phyloP scores from a whole-genome alignment of 2,888 invertebrate species.

The Drosophila ustulata region DNA sequence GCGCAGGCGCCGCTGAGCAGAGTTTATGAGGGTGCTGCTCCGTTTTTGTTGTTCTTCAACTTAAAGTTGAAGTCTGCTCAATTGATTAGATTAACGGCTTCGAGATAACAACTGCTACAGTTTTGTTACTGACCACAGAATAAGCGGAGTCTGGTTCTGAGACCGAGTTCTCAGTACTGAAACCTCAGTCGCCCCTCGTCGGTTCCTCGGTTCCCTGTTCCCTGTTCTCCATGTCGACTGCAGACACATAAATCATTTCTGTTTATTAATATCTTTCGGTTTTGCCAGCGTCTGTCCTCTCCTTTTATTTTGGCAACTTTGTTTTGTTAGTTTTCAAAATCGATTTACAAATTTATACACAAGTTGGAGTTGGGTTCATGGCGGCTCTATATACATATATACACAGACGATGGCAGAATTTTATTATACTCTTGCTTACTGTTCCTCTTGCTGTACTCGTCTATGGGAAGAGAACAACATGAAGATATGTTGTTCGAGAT shows the following conservation, averaged over 20 bases:
- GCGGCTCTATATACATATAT: constrained; percentile 23
- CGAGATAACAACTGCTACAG: constrained; percentile 61
- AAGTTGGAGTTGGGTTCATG: constrained; percentile 28
- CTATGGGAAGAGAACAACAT: constrained; percentile 26
- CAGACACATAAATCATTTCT: constrained; percentile 75
- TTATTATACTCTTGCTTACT: constrained; percentile 9
- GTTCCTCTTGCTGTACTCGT: constrained; percentile 19
- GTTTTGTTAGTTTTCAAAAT: constrained; percentile 72
- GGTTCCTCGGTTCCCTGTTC: not conserved
- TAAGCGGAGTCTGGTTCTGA: constrained; percentile 25
- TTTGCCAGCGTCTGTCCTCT: constrained; percentile 24
- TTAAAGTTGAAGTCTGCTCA: constrained; percentile 36
- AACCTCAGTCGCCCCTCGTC: constrained; percentile 7
- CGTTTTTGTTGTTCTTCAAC: constrained; percentile 23
- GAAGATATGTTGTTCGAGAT: not conserved
- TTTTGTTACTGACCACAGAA: constrained; percentile 48
- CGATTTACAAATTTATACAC: constrained; percentile 67
- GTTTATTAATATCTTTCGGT: constrained; percentile 70
- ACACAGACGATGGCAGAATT: constrained; percentile 7
- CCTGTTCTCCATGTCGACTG: constrained; percentile 30
- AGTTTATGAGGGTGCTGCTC: constrained; percentile 52
- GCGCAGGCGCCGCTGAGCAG: constrained; percentile 66
- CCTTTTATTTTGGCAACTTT: constrained; percentile 61
- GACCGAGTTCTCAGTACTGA: constrained; percentile 20
- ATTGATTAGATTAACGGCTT: constrained; percentile 68